Evolutionary conservation across 2,888 invertebrate species (phyloP), one percentile per base, ranked within the genome.

Genomic region (Cataglyphis altisquamis): DNA sequence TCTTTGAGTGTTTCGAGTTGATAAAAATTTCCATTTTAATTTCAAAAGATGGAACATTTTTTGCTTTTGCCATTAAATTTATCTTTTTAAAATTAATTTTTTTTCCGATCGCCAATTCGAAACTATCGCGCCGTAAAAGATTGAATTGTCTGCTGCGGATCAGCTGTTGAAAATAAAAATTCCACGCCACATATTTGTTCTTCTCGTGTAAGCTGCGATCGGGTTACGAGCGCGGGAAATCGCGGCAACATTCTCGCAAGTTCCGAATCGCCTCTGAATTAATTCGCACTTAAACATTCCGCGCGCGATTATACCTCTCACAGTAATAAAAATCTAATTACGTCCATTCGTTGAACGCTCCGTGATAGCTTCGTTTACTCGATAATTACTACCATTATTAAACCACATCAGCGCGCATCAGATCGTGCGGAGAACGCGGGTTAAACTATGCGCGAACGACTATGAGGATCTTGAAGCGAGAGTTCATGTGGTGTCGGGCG

Each of bases 291-390:
- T 55, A 55, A 39, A 39, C 66, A 77, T 77, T 60, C 70, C 45
- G 32, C 57, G 32, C 57, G 12, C 57, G 8, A 32, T 57, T 32
- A n/a, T 52, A 39, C 32, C 32, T 12, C 21, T 60, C 8, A 18
- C 18, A 6, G 10, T 52, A 21, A 80, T 80, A 80, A 80, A 78
- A 80, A 80, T 70, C 36, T 68, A 80, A 80, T 80, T 66, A 66
- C 39, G 29, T 41, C 66, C 41, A n/a, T 67, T 70, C 9, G 60
- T 8, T 39, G 57, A 45, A 67, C 57, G 75, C 25, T 45, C n/a
- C 77, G 41, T 57, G 60, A 70, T 78, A 66, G 41, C 60, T 78
- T 68, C 60, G 36, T 68, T 68, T 68, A 66, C 45, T 45, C 45
- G 70, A 80, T 70, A 80, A 80, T 80, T 80, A 80, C 70, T 36